These are phyloP conservation scores for Crioceris asparagi DNA, from an alignment of 2,888 invertebrate species.

Conservation along the genomic window DNA sequence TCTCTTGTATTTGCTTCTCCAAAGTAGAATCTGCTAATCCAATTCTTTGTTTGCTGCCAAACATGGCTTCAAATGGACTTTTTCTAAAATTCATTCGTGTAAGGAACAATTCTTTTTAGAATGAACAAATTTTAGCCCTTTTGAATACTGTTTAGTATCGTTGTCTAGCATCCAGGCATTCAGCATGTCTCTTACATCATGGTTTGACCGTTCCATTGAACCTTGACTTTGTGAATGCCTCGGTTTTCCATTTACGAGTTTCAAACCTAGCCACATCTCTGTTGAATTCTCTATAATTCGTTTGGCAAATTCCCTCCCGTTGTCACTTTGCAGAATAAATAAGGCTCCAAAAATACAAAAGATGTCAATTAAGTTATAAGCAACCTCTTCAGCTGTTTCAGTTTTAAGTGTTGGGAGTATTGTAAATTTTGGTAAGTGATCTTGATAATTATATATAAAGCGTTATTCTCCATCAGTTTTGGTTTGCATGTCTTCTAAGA, in stretches of 20 bases:
- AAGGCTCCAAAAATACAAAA: constrained; percentile 30
- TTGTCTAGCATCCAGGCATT: constrained; percentile 7
- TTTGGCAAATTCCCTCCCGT: constrained; percentile 28
- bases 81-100: constrained; percentile 1
- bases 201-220: constrained; percentile 17
- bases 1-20: too few species aligned
- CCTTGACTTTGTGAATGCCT: constrained; percentile 14
- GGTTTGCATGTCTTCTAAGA: too few species aligned
- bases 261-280: constrained; percentile 19
- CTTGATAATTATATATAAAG: too few species aligned
- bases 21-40: too few species aligned
- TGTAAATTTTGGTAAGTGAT: too few species aligned
- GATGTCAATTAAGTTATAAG: constrained; percentile 28
- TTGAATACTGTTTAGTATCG: constrained; percentile 3
- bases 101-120: constrained; percentile 5
- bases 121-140: constrained; percentile 4
- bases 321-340: constrained; percentile 26
- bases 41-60: too few species aligned
- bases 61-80: constrained; percentile 4
- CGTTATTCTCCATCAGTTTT: too few species aligned
- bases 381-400: too few species aligned
- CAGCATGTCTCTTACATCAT: constrained; percentile 13
- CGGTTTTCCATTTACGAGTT: constrained; percentile 21
- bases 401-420: too few species aligned
- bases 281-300: constrained; percentile 19